Base-by-base conservation (phyloP, 1,140 invertebrate species). In the Pemphigus obesinymphae region DNA sequence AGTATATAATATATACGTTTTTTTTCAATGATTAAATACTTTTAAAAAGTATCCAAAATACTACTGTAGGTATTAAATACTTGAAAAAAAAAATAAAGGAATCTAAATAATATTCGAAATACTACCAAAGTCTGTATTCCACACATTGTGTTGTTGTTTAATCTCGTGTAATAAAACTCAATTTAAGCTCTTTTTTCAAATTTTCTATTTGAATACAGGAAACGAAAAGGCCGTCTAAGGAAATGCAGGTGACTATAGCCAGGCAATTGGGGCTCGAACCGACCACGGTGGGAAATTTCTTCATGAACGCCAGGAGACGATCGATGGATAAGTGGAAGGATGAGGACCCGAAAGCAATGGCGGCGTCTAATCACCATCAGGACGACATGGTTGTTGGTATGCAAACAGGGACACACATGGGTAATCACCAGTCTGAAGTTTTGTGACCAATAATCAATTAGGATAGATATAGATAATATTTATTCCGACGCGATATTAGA, bases 231-330 rank as follows among this genome's bases (percentile, higher is more conserved):
- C 98, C 98, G 83, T 98, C 96, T 84, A 99, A 99, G 89, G 98
- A 99, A 90, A 99, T 99, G 97, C 98, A 99, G 89, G 95, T 98
- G 84, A 99, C 97, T 84, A 99, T 99, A 89, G 96, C 97, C 43
- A 91, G 98, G 84, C 97, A 99, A 87, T 89, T 99, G 84, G 97
- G 97, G 83, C 91, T 99, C 82, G 97, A 99, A 88, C 96, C 97
- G 29, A 98, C 97, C 50, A 99, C 98, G 23, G 98, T 99, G 23
- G 97, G 97, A 40, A 99, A 99, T 88, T 99, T 99, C 90, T 99
- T 99, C 90, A 99, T 99, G 98, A 99, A 99, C 88, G 98, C 98
- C 37, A 89, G 98, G 75, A 91, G 98, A 84, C 91, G 98, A 78
- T 97, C 96, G 4, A 96, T 98, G 93, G 98, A 99, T 89, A 99